Conservation (phyloP, 64 coral and sea anemone species). For the Dendrophyllia cribrosa region DNA sequence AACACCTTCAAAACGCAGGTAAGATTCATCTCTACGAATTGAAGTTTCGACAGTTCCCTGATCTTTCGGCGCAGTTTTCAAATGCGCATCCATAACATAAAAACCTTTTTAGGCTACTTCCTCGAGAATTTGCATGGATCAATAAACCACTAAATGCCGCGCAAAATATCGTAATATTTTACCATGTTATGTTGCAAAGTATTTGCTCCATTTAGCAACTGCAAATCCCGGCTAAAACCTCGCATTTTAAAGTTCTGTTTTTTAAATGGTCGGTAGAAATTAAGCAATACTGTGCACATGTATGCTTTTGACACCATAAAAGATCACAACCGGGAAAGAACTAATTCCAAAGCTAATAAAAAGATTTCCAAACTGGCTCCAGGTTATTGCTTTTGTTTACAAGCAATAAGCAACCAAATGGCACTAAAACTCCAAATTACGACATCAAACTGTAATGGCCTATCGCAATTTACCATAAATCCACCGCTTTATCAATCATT, state of each 20-base stretch:
- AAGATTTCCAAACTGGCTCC: neutral
- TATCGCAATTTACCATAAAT: too few relatives aligned
- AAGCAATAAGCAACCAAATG: neutral
- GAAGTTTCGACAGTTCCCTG: too few relatives aligned
- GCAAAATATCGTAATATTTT: neutral
- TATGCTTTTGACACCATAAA: neutral
- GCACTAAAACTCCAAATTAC: neutral
- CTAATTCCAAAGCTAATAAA: neutral
- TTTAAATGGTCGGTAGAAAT: too few relatives aligned
- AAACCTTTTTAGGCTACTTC: too few relatives aligned
- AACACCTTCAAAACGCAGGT: slow-evolving; percentile 37
- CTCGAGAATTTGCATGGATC: neutral
- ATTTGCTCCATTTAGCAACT: too few relatives aligned
- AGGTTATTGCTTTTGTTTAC: neutral
- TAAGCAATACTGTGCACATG: too few relatives aligned
- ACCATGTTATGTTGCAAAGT: neutral
- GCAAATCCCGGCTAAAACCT: too few relatives aligned
- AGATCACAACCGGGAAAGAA: neutral
- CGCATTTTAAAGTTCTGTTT: too few relatives aligned
- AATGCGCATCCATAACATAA: too few relatives aligned
- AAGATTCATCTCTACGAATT: neutral
- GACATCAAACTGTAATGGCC: too few relatives aligned
- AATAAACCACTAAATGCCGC: neutral
- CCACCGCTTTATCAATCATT: neutral
- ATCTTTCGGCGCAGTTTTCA: too few relatives aligned